Evolutionary conservation across 2,113 vertebrate species (phyloP).

Genomic region (Peromyscus maniculatus): DNA sequence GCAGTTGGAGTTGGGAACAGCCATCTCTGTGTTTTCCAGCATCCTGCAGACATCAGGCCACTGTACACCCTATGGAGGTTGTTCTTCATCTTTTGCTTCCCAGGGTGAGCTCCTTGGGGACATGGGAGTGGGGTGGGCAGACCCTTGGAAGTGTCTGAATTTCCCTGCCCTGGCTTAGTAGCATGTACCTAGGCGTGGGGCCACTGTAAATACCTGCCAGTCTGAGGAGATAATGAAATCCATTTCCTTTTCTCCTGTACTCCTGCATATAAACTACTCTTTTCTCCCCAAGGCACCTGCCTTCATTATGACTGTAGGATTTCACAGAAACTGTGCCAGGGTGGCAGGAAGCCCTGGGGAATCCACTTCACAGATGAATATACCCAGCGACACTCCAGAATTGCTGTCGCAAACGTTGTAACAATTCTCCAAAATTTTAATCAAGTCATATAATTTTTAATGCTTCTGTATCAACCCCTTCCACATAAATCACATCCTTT

Average conservation of each 20-base stretch:
- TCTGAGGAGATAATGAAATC: conserved; percentile 63
- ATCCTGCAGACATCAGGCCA: background rate
- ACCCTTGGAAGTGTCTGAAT: background rate
- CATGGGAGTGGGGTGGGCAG: rapidly evolving
- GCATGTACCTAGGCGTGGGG: background rate
- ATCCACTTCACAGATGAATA: conserved; percentile 71
- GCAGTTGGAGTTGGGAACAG: background rate
- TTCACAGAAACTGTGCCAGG: conserved; percentile 71
- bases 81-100: background rate
- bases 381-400: conserved; percentile 55
- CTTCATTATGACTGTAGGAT: conserved; percentile 31
- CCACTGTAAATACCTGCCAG: background rate
- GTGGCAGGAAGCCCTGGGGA: conserved; percentile 45
- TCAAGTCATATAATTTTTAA: conserved; percentile 77
- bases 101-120: background rate
- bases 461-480: conserved; percentile 57
- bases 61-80: background rate
- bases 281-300: conserved; percentile 50
- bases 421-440: conserved; percentile 68
- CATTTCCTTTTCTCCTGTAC: conserved; percentile 59
- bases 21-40: background rate
- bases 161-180: background rate
- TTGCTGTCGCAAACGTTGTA: conserved; percentile 64
- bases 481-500: conserved; percentile 75
- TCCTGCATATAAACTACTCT: conserved; percentile 21